A percentile compares a stretch with the other conserved stretches of the same genome.
These are phyloP conservation scores for Peromyscus maniculatus DNA, from an alignment of 2,113 vertebrate genomes.

Conservation along the genomic window DNA sequence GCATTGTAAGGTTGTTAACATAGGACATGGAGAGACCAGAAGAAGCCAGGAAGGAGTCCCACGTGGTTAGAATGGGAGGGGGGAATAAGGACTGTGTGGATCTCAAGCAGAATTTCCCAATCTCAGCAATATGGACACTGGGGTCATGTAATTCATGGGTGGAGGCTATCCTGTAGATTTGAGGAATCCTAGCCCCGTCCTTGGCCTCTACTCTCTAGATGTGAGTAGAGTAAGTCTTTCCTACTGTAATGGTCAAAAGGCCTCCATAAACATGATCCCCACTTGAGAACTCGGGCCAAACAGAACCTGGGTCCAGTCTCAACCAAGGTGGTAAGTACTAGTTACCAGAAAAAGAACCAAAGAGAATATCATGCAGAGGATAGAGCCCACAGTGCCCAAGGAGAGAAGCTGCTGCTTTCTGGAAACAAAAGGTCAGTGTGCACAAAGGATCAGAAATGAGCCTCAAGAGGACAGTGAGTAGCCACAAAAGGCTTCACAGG, in stretches of 20 bases:
- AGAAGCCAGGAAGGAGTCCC: neutral
- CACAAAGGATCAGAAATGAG: neutral
- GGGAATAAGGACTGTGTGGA: neutral
- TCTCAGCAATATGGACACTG: neutral
- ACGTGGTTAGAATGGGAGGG: neutral
- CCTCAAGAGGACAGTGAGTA: neutral
- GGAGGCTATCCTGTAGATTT: neutral
- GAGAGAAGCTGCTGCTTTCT: neutral
- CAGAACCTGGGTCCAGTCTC: neutral
- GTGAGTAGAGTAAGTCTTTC: neutral
- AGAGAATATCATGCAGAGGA: neutral
- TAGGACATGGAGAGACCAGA: neutral
- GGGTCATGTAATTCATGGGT: neutral
- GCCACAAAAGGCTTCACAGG: neutral
- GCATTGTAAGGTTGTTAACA: neutral
- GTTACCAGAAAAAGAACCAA: neutral
- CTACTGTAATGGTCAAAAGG: neutral
- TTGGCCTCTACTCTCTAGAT: neutral
- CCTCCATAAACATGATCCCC: neutral
- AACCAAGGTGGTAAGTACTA: neutral
- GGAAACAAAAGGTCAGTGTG: neutral
- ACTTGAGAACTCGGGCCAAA: neutral
- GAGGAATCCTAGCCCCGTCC: neutral
- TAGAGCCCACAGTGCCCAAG: neutral
- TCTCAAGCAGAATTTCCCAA: neutral